Conservation (phyloP, 1,140 invertebrate genomes). For the Bombus haemorrhoidalis region DNA sequence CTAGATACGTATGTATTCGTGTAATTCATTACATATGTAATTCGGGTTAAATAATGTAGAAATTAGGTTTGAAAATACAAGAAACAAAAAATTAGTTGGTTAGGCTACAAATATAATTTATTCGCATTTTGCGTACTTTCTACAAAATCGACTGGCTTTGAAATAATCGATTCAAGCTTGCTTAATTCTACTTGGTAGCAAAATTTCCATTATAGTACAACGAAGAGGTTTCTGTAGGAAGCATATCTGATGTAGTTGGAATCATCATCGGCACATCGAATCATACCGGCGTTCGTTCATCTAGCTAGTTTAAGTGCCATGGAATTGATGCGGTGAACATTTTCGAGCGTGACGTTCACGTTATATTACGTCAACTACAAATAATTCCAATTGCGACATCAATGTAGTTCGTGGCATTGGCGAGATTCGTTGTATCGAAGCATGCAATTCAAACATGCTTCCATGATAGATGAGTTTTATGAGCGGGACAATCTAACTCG, state of each 20-base stretch:
- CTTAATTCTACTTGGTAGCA: not conserved
- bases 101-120: not conserved
- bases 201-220: not conserved
- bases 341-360: not conserved
- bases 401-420: slow-evolving; percentile 5
- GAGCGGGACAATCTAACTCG: not conserved
- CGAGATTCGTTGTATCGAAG: not conserved
- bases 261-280: not conserved
- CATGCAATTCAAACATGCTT: not conserved
- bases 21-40: not conserved
- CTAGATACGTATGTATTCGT: not conserved
- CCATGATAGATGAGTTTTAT: not conserved
- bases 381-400: slow-evolving; percentile 46
- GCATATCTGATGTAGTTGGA: not conserved
- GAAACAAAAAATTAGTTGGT: not conserved
- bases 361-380: slow-evolving; percentile 48
- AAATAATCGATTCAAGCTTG: slow-evolving; percentile 16
- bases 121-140: not conserved
- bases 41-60: slow-evolving; percentile 9
- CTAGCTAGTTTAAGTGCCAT: not conserved
- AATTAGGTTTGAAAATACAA: slow-evolving; percentile 23
- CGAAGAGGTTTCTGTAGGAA: not conserved
- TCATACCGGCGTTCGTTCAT: not conserved
- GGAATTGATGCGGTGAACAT: not conserved
- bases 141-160: slow-evolving; percentile 28